Conservation (phyloP, 2,888 invertebrate genomes). For the Harmothoe impar region DNA sequence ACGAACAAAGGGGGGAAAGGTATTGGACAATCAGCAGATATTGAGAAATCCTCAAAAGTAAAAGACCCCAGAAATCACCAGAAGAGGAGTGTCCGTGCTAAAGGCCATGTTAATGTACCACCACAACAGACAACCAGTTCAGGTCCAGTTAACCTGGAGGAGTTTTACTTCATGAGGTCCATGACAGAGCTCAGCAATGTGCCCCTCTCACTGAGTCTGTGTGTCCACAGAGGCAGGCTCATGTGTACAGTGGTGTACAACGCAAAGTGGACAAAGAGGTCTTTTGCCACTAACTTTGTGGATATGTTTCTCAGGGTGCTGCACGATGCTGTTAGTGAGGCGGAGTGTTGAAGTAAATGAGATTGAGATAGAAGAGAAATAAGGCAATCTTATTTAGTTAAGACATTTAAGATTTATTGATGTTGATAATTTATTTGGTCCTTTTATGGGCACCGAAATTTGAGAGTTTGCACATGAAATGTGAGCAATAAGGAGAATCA, state of each 20-base stretch:
- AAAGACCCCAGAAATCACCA: background rate
- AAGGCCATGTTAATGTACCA: background rate
- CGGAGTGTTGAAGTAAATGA: constrained; percentile 21
- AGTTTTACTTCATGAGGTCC: constrained; percentile 43
- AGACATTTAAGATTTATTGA: too few species aligned
- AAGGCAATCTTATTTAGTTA: too few species aligned
- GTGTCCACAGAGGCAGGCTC: background rate
- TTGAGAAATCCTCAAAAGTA: too few species aligned
- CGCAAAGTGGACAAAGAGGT: background rate
- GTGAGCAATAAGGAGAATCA: too few species aligned
- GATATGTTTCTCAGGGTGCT: constrained; percentile 11
- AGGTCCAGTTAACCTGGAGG: background rate
- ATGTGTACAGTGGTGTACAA: constrained; percentile 40
- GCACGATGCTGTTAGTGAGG: constrained; percentile 21
- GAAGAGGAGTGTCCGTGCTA: background rate
- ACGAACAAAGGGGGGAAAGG: background rate
- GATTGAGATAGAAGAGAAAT: too few species aligned
- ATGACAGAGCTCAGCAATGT: constrained; percentile 22
- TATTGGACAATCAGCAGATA: too few species aligned
- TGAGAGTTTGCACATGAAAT: too few species aligned
- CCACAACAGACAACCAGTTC: background rate
- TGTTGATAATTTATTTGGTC: too few species aligned
- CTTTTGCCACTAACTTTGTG: constrained; percentile 43
- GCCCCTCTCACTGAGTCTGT: background rate
- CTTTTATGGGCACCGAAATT: too few species aligned